These are phyloP conservation scores for Todus mexicanus DNA, from an alignment of 2,797 vertebrate genomes.

Conservation along the genomic window DNA sequence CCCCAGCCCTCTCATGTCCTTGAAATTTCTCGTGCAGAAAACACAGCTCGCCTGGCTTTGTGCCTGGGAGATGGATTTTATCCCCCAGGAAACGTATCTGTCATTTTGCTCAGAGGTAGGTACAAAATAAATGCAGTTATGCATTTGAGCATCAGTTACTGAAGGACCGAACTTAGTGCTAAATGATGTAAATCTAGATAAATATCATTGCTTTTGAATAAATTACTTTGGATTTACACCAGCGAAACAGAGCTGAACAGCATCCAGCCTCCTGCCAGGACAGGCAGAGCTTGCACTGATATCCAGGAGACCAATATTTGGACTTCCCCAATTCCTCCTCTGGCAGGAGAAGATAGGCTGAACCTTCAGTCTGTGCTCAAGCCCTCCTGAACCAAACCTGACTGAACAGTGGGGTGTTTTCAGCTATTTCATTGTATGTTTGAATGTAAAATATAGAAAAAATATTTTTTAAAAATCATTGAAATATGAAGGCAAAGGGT, in stretches of 20 bases:
- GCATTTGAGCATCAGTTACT: constrained; percentile 17
- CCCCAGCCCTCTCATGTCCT: not conserved
- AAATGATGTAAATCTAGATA: constrained; percentile 60
- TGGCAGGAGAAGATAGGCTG: not conserved
- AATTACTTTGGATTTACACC: constrained; percentile 17
- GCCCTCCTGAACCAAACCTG: not conserved
- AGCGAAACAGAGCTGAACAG: not conserved
- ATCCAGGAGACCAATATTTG: not conserved
- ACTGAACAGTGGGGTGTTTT: not conserved
- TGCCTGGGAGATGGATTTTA: constrained; percentile 57
- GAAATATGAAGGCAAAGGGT: not conserved
- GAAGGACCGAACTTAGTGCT: not conserved
- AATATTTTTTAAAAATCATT: not conserved
- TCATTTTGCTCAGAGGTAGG: constrained; percentile 56
- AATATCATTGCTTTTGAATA: constrained; percentile 31
- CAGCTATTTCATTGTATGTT: not conserved
- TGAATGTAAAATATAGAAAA: not conserved
- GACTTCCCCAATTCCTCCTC: not conserved
- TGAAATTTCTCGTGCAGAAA: constrained; percentile 18
- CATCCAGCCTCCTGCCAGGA: not conserved
- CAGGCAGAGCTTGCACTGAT: not conserved
- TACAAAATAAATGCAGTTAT: constrained; percentile 42
- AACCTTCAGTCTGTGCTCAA: not conserved
- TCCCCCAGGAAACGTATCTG: constrained; percentile 55
- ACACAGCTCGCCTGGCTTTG: not conserved